Conservation (phyloP, 2,797 vertebrate species). For the Cygnus olor region DNA sequence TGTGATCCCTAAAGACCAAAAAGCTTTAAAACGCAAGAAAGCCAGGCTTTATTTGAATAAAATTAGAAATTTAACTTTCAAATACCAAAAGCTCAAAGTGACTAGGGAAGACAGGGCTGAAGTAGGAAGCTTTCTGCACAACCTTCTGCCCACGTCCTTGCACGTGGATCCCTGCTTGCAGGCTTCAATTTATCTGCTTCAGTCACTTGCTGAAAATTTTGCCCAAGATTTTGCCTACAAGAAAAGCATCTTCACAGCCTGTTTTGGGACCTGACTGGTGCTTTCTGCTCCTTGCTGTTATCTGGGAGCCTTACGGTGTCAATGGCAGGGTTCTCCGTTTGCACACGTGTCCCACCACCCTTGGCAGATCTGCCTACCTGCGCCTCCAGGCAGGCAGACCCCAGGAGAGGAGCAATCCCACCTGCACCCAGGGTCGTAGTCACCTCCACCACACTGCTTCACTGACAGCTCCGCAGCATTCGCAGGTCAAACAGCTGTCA, state of each 20-base stretch:
- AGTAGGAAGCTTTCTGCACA: not conserved
- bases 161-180: not conserved
- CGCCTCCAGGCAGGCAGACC: not conserved
- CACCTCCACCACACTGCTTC: not conserved
- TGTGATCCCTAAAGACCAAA: conserved; percentile 23
- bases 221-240: no score
- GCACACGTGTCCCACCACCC: accelerated
- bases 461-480: accelerated
- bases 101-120: not conserved
- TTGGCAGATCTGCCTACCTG: not conserved
- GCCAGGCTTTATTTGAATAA: conserved; percentile 57
- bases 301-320: accelerated
- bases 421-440: accelerated
- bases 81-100: conserved; percentile 29
- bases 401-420: accelerated
- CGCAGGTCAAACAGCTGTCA: accelerated
- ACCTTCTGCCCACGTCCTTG: not conserved
- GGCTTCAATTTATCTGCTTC: not conserved
- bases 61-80: conserved; percentile 62
- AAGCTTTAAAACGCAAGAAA: conserved; percentile 60
- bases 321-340: not conserved
- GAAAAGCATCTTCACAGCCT: not conserved
- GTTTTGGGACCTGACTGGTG: not conserved
- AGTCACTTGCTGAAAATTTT: not conserved
- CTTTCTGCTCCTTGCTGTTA: not conserved